Evolutionary conservation across 2,888 invertebrate genomes (phyloP).

Genomic region (Athrips mouffetella): DNA sequence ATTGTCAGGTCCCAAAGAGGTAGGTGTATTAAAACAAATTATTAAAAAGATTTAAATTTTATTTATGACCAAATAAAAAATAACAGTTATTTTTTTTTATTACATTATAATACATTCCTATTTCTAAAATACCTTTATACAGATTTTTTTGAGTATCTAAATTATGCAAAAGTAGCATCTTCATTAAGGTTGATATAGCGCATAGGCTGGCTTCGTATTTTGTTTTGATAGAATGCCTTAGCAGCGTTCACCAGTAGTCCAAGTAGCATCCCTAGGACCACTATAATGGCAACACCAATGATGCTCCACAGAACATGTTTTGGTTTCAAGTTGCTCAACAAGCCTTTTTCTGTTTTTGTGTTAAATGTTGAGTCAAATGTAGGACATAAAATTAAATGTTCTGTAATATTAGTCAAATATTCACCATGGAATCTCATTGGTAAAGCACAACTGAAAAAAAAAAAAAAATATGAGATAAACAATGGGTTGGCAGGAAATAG

Average conservation of each 20-base stretch:
- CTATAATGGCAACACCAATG: constrained; percentile 58
- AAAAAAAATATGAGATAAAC: no score
- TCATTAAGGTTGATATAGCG: constrained; percentile 58
- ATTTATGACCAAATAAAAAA: no score
- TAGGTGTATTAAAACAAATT: constrained; percentile 56
- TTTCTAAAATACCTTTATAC: background rate
- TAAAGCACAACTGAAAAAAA: constrained; percentile 63
- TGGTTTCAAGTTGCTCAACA: constrained; percentile 53
- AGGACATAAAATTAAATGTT: constrained; percentile 51
- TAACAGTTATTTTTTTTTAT: no score
- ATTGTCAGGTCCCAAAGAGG: constrained; percentile 81
- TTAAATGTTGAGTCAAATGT: constrained; percentile 55
- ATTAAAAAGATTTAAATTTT: background rate
- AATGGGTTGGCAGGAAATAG: no score
- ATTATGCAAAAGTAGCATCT: constrained; percentile 58
- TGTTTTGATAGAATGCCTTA: constrained; percentile 56
- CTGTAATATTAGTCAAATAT: constrained; percentile 59
- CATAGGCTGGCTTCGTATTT: constrained; percentile 54
- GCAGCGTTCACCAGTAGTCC: constrained; percentile 58
- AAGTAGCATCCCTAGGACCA: constrained; percentile 56
- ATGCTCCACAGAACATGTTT: constrained; percentile 70
- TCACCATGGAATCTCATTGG: constrained; percentile 63
- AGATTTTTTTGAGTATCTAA: constrained; percentile 5
- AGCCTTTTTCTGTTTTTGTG: constrained; percentile 39
- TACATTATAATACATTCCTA: constrained; percentile 2